Conservation (phyloP, 2,113 vertebrate genomes). For the Hylia prasina region DNA sequence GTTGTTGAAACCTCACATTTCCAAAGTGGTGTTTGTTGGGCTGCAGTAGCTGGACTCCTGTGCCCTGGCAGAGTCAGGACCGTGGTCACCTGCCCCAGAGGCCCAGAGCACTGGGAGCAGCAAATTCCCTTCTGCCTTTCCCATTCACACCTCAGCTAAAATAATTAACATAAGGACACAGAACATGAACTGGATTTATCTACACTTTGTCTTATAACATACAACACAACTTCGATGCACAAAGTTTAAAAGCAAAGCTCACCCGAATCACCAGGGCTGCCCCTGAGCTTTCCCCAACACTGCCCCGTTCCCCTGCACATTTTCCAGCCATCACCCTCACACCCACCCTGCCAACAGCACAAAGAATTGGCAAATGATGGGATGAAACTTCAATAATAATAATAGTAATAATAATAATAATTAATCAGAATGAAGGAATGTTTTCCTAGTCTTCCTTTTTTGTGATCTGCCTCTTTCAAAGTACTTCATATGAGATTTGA, state of each 20-base stretch:
- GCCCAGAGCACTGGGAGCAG: fast-evolving
- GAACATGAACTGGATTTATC: background rate
- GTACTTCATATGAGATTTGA: background rate
- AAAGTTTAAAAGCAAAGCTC: background rate
- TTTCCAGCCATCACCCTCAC: background rate
- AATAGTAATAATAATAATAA: background rate
- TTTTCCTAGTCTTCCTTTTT: background rate
- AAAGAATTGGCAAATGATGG: background rate
- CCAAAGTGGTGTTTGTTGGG: background rate
- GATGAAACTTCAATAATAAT: background rate
- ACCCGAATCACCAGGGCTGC: no score
- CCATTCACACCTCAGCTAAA: background rate
- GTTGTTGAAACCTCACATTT: background rate
- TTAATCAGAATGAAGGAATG: background rate
- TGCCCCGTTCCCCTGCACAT: background rate
- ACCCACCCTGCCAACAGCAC: background rate
- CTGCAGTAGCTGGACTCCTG: background rate
- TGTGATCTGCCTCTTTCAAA: background rate
- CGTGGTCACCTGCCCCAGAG: fast-evolving
- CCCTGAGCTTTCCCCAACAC: fast-evolving
- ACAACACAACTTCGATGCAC: fast-evolving
- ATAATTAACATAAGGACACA: background rate
- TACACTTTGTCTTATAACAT: fast-evolving
- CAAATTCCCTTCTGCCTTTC: background rate
- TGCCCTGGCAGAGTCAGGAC: background rate